Conservation (phyloP, 1,140 invertebrate genomes). For the Diabrotica virgifera region DNA sequence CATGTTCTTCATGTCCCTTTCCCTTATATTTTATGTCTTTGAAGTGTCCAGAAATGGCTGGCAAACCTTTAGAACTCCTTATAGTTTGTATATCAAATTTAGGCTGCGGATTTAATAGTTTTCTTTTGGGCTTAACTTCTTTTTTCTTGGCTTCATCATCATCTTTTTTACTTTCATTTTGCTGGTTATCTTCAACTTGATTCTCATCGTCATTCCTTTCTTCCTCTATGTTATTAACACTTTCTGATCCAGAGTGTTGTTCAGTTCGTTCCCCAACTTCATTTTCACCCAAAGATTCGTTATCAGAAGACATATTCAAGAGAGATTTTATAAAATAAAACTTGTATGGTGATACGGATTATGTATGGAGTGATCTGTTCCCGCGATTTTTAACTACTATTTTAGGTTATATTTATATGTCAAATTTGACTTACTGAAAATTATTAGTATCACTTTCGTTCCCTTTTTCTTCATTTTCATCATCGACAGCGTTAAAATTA, state of each 20-base stretch:
- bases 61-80: constrained; percentile 73
- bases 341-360: no score
- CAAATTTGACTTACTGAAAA: constrained; percentile 21
- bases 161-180: constrained; percentile 34
- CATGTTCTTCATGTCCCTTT: constrained; percentile 76
- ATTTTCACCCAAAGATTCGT: constrained; percentile 15
- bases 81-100: constrained; percentile 69
- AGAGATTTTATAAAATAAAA: no score
- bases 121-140: constrained; percentile 51
- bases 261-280: constrained; percentile 14
- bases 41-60: constrained; percentile 73
- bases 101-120: constrained; percentile 65
- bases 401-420: constrained; percentile 29
- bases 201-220: constrained; percentile 25
- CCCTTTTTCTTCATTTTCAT: constrained; percentile 21
- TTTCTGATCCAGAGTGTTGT: not conserved
- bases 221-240: no score
- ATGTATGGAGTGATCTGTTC: not conserved
- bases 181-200: constrained; percentile 30
- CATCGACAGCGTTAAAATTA: constrained; percentile 20
- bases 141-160: constrained; percentile 30
- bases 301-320: constrained; percentile 27
- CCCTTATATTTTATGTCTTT: constrained; percentile 81
- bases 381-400: constrained; percentile 17
- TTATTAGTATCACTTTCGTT: constrained; percentile 12